Conservation (phyloP, 2,113 vertebrate genomes). For the Phylloscopus whistleri region DNA sequence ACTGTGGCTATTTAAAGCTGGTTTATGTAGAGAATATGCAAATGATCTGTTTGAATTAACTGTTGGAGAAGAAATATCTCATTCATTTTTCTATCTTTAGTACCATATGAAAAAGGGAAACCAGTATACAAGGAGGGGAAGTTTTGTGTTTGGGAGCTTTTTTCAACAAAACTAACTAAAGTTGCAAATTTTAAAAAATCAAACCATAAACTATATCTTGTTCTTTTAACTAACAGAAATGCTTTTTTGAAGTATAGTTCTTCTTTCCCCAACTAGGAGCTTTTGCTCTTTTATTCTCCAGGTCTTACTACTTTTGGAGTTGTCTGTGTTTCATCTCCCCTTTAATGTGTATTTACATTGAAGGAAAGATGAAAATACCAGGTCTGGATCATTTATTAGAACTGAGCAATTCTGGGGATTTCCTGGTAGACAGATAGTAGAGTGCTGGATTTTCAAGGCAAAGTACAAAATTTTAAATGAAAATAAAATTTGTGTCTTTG, state of each 20-base stretch:
- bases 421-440: background rate
- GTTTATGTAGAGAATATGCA: background rate
- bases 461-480: background rate
- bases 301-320: background rate
- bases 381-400: background rate
- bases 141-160: background rate
- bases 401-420: background rate
- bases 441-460: background rate
- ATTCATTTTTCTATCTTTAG: background rate
- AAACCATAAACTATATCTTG: background rate
- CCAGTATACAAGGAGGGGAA: accelerated
- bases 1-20: background rate
- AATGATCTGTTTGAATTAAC: background rate
- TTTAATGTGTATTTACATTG: background rate
- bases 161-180: background rate
- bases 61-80: background rate
- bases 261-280: background rate
- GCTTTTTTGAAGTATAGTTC: background rate
- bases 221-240: background rate
- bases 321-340: background rate
- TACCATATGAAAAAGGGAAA: background rate
- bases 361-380: background rate
- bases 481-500: background rate
- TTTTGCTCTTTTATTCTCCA: background rate
- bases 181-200: background rate